Evolutionary conservation across 2,888 invertebrate genomes (phyloP), one percentile per base, ranked within the genome.

Genomic region (Crioceris asparagi): DNA sequence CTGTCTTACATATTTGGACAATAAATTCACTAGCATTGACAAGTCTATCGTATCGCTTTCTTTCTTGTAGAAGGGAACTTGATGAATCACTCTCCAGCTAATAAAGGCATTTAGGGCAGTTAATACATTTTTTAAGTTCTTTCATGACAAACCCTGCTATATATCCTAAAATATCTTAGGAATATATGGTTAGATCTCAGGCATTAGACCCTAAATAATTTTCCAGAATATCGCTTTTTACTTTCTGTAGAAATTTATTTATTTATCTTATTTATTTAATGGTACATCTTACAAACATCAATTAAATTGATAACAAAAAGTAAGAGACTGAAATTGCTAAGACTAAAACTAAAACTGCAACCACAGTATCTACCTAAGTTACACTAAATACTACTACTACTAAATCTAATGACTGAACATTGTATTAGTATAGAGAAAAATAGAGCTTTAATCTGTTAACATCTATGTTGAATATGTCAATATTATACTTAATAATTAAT

Each of bases 81-180:
- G 32, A 29, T 32, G 41, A 29, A 18, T 40, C 18, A 23, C 25
- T 25, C 31, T 41, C 38, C 7, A 44, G 17, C n/a, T 36, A 25
- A 2, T 3, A 17, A n/a, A 32, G 3, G 18, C 38, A 44, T 17
- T 41, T 36, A 2, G 17, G 10, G 27, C 44, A 44, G 8, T 17
- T 32, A 6, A 39, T 30, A 32, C 26, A 39, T 25, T 39, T 43
- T 32, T 37, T 45, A 16, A 45, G 17, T 8, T 18, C 16, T 40
- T 29, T 41, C n/a, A 39, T 40, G 4, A 45, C 42, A 32, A 42
- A 45, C 8, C 45, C 45, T n/a, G 42, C 18, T 19, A 36, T 35
- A 30, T 45, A 45, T 11, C 29, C 16, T 1, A 43, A 31, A 23
- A 42, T 27, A 34, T 43, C 38, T 19, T 35, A n/a, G 12, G 21